These are phyloP conservation scores for Phainopepla nitens DNA, from an alignment of 2,113 vertebrate genomes.

Conservation along the genomic window DNA sequence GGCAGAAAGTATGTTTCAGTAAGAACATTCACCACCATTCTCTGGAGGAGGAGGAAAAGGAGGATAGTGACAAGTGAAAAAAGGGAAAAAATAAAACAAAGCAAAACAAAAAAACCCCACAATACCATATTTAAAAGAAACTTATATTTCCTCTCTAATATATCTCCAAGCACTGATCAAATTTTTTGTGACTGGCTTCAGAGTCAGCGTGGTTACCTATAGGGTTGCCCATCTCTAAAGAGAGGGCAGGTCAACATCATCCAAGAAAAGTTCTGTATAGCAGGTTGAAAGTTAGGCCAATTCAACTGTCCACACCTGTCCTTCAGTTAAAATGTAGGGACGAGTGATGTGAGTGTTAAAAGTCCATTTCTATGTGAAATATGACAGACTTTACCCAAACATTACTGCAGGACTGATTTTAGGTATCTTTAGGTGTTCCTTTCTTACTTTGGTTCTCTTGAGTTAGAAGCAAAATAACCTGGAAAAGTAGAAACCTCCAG, in stretches of 20 bases:
- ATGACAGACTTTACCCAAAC: neutral
- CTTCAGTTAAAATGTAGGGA: neutral
- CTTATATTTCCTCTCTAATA: neutral
- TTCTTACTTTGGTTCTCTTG: neutral
- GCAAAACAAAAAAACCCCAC: fast-evolving
- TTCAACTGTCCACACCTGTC: neutral
- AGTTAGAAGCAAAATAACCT: neutral
- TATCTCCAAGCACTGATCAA: neutral
- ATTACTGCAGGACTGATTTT: neutral
- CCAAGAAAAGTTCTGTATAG: neutral
- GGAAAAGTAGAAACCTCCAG: neutral
- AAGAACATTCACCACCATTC: neutral
- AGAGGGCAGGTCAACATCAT: neutral
- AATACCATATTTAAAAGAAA: neutral
- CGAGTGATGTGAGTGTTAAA: neutral
- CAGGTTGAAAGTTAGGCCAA: neutral
- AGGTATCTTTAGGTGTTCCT: neutral
- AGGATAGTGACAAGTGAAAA: neutral
- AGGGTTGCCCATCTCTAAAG: neutral
- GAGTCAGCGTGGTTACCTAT: neutral
- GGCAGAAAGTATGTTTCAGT: neutral
- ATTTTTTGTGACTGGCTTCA: neutral
- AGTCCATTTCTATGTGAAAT: neutral
- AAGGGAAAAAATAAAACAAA: fast-evolving
- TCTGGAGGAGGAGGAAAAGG: neutral